Evolutionary conservation across 2,113 vertebrate species (phyloP).

Genomic region (Bubo scandiacus): DNA sequence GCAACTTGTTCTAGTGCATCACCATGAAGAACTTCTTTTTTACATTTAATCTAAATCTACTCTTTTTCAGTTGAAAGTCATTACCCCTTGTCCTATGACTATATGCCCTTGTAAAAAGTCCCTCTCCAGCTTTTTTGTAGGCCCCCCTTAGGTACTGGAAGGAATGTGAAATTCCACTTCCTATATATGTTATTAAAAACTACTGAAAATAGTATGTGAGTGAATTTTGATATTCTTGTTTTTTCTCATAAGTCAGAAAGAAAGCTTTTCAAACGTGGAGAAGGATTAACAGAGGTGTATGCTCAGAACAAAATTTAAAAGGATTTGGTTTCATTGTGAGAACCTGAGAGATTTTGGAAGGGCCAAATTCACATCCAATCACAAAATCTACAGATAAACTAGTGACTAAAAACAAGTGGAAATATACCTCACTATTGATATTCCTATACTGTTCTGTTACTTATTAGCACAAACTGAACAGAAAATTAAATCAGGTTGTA

Average conservation of each 20-base stretch:
- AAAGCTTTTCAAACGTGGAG: background rate
- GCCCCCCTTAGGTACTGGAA: too few species aligned
- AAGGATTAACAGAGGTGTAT: background rate
- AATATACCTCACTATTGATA: background rate
- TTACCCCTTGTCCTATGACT: too few species aligned
- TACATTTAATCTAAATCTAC: too few species aligned
- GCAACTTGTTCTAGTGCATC: too few species aligned
- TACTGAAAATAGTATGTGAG: background rate
- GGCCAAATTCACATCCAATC: background rate
- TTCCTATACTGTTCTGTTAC: background rate
- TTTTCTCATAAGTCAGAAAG: background rate
- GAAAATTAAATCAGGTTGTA: background rate
- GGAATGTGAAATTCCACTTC: background rate
- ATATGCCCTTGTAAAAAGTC: too few species aligned
- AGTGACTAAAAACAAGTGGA: background rate
- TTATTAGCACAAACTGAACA: background rate
- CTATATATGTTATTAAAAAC: background rate
- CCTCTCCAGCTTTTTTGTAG: too few species aligned
- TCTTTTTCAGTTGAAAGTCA: too few species aligned
- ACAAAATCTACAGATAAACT: background rate
- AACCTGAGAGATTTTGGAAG: background rate
- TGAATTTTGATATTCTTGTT: background rate
- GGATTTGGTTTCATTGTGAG: background rate
- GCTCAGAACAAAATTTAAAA: background rate
- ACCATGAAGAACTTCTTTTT: too few species aligned